Percentiles rank a stretch among this genome's conserved stretches.
Evolutionary conservation across 2,888 invertebrate species (phyloP).

Genomic region (Microplitis deprimator): DNA sequence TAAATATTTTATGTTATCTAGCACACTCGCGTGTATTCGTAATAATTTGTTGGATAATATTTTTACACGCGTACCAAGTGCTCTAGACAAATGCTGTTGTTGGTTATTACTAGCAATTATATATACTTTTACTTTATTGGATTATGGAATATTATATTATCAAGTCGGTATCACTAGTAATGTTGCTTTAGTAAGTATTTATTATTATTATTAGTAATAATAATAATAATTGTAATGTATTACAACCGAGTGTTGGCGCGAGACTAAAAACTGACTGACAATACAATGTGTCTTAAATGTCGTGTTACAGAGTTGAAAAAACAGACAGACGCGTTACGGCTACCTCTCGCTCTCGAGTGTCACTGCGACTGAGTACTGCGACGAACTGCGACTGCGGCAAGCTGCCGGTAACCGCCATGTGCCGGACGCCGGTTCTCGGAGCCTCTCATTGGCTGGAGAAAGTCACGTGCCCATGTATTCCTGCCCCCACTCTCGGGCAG

Average conservation of each 20-base stretch:
- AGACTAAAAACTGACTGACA: slow-evolving; percentile 17
- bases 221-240: background rate
- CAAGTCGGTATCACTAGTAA: background rate
- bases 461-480: slow-evolving; percentile 60
- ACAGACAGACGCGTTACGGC: slow-evolving; percentile 70
- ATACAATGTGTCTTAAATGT: slow-evolving; percentile 12
- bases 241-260: slow-evolving; percentile 31
- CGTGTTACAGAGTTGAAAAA: background rate
- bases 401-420: slow-evolving; percentile 72
- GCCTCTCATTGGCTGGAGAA: slow-evolving; percentile 57
- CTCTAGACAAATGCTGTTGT: background rate
- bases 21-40: background rate
- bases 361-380: slow-evolving; percentile 66
- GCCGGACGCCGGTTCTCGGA: slow-evolving; percentile 66
- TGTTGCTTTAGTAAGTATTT: slow-evolving; percentile 10
- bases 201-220: background rate
- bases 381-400: slow-evolving; percentile 52
- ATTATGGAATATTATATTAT: background rate
- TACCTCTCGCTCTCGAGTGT: slow-evolving; percentile 67
- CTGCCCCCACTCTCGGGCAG: background rate
- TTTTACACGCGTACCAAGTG: background rate
- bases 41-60: background rate
- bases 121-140: background rate
- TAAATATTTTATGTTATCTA: background rate
- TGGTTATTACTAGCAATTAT: background rate